These are phyloP conservation scores for Yasuhikotakia modesta DNA, from an alignment of 2,797 vertebrate genomes.

Conservation along the genomic window DNA sequence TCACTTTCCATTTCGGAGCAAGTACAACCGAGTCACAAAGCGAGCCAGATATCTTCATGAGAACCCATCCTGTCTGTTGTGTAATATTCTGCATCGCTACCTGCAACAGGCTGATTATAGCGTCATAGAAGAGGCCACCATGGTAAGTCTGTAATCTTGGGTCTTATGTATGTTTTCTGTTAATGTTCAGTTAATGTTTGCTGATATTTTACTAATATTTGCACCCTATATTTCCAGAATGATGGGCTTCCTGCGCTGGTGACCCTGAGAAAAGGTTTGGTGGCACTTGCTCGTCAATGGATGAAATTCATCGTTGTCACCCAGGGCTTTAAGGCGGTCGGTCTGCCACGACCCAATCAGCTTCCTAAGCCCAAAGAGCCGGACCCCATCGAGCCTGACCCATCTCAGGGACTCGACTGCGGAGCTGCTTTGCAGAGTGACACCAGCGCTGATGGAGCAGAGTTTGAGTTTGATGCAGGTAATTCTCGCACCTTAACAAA, in stretches of 20 bases:
- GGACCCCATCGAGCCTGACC: slow-evolving; percentile 71
- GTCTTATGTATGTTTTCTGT: not conserved
- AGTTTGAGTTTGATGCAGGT: slow-evolving; percentile 99
- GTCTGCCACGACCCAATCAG: slow-evolving; percentile 86
- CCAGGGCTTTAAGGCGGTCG: slow-evolving; percentile 94
- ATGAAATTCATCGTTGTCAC: slow-evolving; percentile 99
- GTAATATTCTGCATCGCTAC: slow-evolving; percentile 96
- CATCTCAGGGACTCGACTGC: slow-evolving; percentile 83
- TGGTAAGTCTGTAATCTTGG: slow-evolving; percentile 77
- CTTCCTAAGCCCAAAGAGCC: slow-evolving; percentile 81
- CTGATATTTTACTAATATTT: slow-evolving; percentile 3
- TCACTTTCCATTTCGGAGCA: slow-evolving; percentile 94
- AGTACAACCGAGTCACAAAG: slow-evolving; percentile 95
- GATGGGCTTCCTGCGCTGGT: slow-evolving; percentile 95
- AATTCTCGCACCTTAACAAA: slow-evolving; percentile 50
- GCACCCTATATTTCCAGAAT: slow-evolving; percentile 74
- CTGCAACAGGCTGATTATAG: slow-evolving; percentile 95
- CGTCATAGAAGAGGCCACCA: slow-evolving; percentile 94
- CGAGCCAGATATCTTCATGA: slow-evolving; percentile 93
- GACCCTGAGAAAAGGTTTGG: slow-evolving; percentile 95
- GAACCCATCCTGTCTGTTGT: slow-evolving; percentile 95
- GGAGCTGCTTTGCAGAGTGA: slow-evolving; percentile 92
- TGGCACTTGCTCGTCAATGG: slow-evolving; percentile 97
- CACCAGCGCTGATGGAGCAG: slow-evolving; percentile 95
- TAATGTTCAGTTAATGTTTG: not conserved